A percentile compares a stretch with the other conserved stretches of the same genome.
phyloP scores from a whole-genome alignment of 2,797 vertebrate species.

The Acipenser oxyrinchus region DNA sequence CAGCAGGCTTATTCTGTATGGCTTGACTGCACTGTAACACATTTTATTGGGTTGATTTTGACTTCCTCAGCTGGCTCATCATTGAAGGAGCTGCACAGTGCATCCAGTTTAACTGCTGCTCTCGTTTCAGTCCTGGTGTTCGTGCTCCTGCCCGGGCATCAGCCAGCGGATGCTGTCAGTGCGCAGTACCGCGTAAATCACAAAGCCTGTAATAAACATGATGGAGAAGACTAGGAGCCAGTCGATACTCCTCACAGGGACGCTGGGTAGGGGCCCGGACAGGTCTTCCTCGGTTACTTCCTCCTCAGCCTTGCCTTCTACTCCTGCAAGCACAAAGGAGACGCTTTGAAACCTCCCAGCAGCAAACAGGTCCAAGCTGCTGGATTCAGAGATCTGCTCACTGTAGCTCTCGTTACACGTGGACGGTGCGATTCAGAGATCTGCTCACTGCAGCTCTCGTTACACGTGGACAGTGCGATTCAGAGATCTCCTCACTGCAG shows the following conservation, averaged over 20 bases:
- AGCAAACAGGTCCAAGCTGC: too few relatives aligned
- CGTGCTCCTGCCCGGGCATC: constrained; percentile 88
- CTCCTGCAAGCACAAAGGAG: constrained; percentile 55
- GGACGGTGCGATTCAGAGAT: too few relatives aligned
- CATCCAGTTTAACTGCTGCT: neutral
- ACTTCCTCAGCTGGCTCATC: too few relatives aligned
- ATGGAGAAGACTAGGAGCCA: constrained; percentile 93
- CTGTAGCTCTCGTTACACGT: too few relatives aligned
- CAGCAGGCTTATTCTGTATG: too few relatives aligned
- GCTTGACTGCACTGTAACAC: too few relatives aligned
- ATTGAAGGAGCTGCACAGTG: too few relatives aligned
- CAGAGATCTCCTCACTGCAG: too few relatives aligned
- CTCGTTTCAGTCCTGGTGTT: constrained; percentile 76
- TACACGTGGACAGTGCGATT: too few relatives aligned
- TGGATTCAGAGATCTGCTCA: too few relatives aligned
- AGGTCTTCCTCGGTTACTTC: constrained; percentile 65
- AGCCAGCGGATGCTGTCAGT: constrained; percentile 90
- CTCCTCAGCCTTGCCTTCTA: constrained; percentile 67
- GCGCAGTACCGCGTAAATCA: constrained; percentile 75
- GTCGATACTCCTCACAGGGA: constrained; percentile 77
- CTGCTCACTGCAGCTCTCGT: too few relatives aligned
- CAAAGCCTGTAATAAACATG: constrained; percentile 79
- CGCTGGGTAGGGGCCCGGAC: constrained; percentile 72
- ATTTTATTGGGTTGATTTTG: too few relatives aligned
- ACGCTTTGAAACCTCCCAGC: neutral